phyloP scores from a whole-genome alignment of 2,113 vertebrate genomes.

The Odontophorus gujanensis region DNA sequence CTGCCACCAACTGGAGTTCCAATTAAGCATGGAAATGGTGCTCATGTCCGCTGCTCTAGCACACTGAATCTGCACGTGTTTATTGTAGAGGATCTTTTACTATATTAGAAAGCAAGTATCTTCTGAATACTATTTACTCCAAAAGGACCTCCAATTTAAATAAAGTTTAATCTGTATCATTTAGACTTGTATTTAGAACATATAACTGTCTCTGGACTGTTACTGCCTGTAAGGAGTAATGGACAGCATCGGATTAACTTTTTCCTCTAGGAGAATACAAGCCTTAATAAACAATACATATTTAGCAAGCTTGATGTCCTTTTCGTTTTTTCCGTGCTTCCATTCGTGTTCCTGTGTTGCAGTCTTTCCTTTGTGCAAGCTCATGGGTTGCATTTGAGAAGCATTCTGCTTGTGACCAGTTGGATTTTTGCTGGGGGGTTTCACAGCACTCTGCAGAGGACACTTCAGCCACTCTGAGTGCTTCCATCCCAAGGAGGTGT shows the following conservation, averaged over 20 bases:
- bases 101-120: conserved; percentile 81
- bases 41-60: conserved; percentile 77
- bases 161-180: conserved; percentile 77
- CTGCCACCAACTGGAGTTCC: conserved; percentile 82
- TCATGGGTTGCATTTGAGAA: not conserved
- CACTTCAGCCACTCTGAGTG: not conserved
- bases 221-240: conserved; percentile 80
- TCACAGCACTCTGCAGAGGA: not conserved
- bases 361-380: not conserved
- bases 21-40: conserved; percentile 81
- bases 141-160: conserved; percentile 79
- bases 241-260: conserved; percentile 79
- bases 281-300: conserved; percentile 93
- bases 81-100: conserved; percentile 81
- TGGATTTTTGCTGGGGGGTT: not conserved
- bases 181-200: conserved; percentile 85
- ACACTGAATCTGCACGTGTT: conserved; percentile 80
- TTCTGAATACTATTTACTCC: conserved; percentile 81
- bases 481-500: rapidly evolving
- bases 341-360: not conserved
- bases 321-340: conserved; percentile 57
- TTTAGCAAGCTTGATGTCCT: conserved; percentile 82
- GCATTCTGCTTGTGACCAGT: not conserved
- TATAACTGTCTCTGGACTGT: conserved; percentile 81
- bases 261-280: conserved; percentile 87